Conservation (phyloP, 2,113 vertebrate genomes). For the Eudyptes chrysolophus region DNA sequence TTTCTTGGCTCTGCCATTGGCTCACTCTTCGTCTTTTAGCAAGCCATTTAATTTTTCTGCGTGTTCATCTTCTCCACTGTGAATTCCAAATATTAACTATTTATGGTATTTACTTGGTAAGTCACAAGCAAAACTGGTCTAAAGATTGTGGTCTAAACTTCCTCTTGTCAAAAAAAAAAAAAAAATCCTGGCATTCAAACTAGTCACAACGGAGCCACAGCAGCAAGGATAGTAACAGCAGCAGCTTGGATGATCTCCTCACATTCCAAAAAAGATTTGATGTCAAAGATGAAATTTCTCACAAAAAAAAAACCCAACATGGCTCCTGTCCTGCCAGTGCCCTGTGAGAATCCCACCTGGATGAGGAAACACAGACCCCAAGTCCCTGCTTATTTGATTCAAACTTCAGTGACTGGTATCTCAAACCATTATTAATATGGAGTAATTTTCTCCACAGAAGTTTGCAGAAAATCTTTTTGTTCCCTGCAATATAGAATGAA, state of each 20-base stretch:
- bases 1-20: not conserved
- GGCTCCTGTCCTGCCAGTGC: not conserved
- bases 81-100: not conserved
- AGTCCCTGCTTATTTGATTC: not conserved
- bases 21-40: not conserved
- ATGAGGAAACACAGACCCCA: not conserved
- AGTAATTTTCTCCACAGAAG: not conserved
- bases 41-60: slow-evolving; percentile 19
- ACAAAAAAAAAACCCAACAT: not conserved
- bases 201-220: too few relatives aligned
- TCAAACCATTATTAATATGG: not conserved
- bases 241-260: not conserved
- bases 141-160: not conserved
- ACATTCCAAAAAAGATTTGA: not conserved
- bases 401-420: not conserved
- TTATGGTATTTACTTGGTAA: not conserved
- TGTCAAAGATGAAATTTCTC: not conserved
- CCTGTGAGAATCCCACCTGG: not conserved
- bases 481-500: not conserved
- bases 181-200: not conserved
- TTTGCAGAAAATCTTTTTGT: not conserved
- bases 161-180: not conserved
- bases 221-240: not conserved
- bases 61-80: not conserved
- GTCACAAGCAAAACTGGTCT: not conserved